Evolutionary conservation across 2,888 invertebrate species (phyloP).

Genomic region (Marronus borbonicus): DNA sequence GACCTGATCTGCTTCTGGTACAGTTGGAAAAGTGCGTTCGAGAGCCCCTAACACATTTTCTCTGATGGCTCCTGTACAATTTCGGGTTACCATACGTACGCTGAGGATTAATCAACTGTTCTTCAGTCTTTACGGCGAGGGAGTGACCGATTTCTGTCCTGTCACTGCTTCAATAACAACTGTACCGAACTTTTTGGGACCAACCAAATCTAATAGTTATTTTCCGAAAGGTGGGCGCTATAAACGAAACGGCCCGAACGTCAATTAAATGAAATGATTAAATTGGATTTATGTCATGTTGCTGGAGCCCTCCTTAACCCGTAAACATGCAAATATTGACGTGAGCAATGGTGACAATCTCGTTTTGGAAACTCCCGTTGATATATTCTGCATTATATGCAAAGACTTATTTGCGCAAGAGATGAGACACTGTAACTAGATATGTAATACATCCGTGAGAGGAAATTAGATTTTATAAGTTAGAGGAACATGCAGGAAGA

Average conservation of each 20-base stretch:
- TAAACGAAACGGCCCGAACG: slow-evolving; percentile 1
- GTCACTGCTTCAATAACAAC: no score
- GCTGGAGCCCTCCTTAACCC: neutral
- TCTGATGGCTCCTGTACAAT: no score
- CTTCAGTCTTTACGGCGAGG: no score
- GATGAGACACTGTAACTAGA: neutral
- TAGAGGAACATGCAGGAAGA: no score
- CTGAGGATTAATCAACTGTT: no score
- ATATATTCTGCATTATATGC: neutral
- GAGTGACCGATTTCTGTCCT: no score
- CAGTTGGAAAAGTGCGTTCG: no score
- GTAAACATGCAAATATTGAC: slow-evolving; percentile 16
- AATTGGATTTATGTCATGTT: slow-evolving; percentile 31
- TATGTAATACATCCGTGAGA: no score
- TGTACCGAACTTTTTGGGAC: neutral
- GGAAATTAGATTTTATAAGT: no score
- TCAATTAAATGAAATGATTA: slow-evolving; percentile 28
- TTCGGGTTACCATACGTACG: no score
- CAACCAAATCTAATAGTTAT: slow-evolving; percentile 5
- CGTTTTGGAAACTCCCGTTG: neutral
- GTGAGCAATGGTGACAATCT: slow-evolving; percentile 1
- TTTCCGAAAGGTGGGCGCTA: neutral
- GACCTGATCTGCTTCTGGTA: no score
- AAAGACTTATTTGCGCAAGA: neutral
- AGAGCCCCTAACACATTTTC: no score